A percentile compares a stretch with the other conserved stretches of the same genome.
These are phyloP conservation scores for Liopterus haemorrhoidalis DNA, from an alignment of 2,888 invertebrate species.

Conservation along the genomic window DNA sequence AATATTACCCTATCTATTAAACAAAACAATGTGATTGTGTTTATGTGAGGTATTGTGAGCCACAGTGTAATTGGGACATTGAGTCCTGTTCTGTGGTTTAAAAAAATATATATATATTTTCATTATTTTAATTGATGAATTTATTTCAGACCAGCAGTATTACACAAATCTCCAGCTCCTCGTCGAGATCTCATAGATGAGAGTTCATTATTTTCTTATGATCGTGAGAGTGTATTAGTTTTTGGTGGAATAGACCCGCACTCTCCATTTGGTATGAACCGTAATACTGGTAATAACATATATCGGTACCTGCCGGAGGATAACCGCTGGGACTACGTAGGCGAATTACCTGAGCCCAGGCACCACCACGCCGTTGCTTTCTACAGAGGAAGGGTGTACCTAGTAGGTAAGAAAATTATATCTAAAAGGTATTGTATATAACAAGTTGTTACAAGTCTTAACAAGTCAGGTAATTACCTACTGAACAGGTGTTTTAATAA, in stretches of 20 bases:
- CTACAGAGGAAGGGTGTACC: constrained; percentile 58
- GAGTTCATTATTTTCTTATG: constrained; percentile 53
- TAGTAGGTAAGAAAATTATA: constrained; percentile 61
- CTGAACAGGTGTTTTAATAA: too few relatives aligned
- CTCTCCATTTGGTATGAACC: constrained; percentile 49
- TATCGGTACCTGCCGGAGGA: constrained; percentile 53
- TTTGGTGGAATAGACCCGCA: constrained; percentile 67
- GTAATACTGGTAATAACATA: constrained; percentile 60
- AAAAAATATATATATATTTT: too few relatives aligned
- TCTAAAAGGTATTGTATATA: too few relatives aligned
- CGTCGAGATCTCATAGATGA: constrained; percentile 48
- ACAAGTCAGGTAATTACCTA: too few relatives aligned
- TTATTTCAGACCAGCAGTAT: constrained; percentile 7
- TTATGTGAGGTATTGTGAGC: too few relatives aligned
- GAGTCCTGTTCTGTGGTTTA: too few relatives aligned
- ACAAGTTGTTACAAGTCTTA: too few relatives aligned
- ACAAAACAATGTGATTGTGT: too few relatives aligned
- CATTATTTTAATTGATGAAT: not conserved
- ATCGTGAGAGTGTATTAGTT: constrained; percentile 57
- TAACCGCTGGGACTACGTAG: constrained; percentile 62
- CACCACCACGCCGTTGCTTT: constrained; percentile 63
- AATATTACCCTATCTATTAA: too few relatives aligned
- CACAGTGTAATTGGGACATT: too few relatives aligned
- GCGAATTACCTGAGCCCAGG: constrained; percentile 62
- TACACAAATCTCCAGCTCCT: not conserved